Base-by-base conservation (phyloP, 1,140 invertebrate genomes). In the Procambarus clarkii region DNA sequence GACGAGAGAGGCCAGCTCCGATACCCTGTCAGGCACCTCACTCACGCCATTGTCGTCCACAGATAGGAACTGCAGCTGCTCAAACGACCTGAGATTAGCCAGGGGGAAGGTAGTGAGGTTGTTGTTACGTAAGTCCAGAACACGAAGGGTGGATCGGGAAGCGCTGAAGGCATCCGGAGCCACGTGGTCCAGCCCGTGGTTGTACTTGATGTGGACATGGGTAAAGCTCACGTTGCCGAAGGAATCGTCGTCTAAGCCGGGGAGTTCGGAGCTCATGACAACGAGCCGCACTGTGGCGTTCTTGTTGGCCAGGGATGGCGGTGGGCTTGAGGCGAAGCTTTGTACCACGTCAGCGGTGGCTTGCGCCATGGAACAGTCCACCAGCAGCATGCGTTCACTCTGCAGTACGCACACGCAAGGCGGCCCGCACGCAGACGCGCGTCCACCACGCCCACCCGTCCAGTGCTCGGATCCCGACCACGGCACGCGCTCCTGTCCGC, bases 141-240 rank as follows among this genome's bases (percentile, higher is more conserved):
- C 81, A 18, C 81, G 50, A 5, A 83, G 81, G 48, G 81, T 60
- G 50, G n/a, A 15, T 24, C 54, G 60, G 48, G 81, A 83, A 48
- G 81, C 15, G 13, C 81, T 9, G 21, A 83, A 54, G 48, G 60
- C 81, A 7, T 45, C 8, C 54, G 18, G 18, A n/a, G 50, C 48
- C 81, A 83, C 21, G 60, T 5, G 54, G 81, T 8, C 81, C 60
- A 83, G 81, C 50, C 18, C 81, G 54, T 83, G 81, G 81, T 83
- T 83, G 81, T 83, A 83, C 81, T 83, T 83, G 54, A 69, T 54
- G 54, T 83, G 81, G 48, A 60, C 54, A 54, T 69, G 50, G 13
- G 50, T 58, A 48, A 83, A 83, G 34, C 50, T 69, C 81, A 83
- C 50, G 50, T 69, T 69, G 50, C 54, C 54, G 54, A 83, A 83